phyloP scores from a whole-genome alignment of 2,888 invertebrate species.

The Brenthis hecate region DNA sequence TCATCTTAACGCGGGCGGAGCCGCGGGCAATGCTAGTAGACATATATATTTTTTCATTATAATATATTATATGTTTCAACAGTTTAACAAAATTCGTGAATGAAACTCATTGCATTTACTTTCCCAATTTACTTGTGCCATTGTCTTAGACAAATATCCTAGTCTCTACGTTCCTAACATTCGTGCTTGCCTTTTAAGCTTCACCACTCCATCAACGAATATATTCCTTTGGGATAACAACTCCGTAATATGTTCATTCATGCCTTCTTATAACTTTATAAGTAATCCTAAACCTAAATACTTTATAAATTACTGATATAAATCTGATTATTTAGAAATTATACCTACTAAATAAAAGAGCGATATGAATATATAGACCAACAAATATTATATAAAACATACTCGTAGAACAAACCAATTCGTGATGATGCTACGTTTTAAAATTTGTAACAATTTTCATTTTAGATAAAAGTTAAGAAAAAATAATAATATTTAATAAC shows the following conservation, averaged over 20 bases:
- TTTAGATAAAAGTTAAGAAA: constrained; percentile 10
- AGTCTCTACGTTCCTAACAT: constrained; percentile 1
- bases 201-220: constrained; percentile 5
- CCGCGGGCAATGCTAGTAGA: too few species aligned
- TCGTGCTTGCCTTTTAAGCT: constrained; percentile 18
- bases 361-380: too few species aligned
- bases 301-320: constrained; percentile 4
- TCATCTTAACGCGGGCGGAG: too few species aligned
- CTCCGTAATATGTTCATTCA: constrained; percentile 26
- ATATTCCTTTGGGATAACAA: constrained; percentile 20
- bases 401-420: too few species aligned
- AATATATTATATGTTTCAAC: too few species aligned
- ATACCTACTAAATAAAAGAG: neutral
- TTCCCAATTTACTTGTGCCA: neutral
- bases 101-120: too few species aligned
- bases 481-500: constrained; percentile 4
- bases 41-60: too few species aligned
- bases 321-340: neutral
- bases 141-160: neutral
- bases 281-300: constrained; percentile 25
- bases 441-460: too few species aligned
- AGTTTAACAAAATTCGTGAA: too few species aligned
- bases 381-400: too few species aligned
- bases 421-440: too few species aligned
- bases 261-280: constrained; percentile 26